These are phyloP conservation scores for Watsonalla cultraria DNA, from an alignment of 2,888 invertebrate genomes.

Conservation along the genomic window DNA sequence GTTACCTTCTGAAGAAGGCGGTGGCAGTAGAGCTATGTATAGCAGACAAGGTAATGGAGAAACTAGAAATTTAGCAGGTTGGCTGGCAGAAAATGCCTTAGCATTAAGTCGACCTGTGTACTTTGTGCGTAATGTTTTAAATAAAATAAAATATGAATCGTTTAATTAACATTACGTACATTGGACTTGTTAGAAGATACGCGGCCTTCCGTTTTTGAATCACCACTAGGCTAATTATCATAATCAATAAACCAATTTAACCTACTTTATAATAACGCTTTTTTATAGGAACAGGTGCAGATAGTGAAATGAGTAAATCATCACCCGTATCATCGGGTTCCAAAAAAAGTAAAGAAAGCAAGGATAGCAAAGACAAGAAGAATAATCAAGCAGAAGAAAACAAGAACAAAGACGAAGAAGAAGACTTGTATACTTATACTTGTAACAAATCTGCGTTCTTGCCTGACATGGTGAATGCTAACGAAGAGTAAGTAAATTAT, in stretches of 20 bases:
- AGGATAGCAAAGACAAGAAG: conserved; percentile 83
- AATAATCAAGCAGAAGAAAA: conserved; percentile 66
- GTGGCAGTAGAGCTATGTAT: conserved; percentile 91
- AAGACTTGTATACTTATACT: conserved; percentile 81
- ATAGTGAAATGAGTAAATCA: conserved; percentile 88
- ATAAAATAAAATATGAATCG: too few species aligned
- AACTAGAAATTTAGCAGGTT: too few species aligned
- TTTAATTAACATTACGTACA: too few species aligned
- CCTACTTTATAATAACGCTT: not conserved
- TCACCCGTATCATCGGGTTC: conserved; percentile 82
- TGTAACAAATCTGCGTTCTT: conserved; percentile 85
- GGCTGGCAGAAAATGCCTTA: too few species aligned
- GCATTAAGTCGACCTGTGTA: too few species aligned
- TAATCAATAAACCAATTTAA: not conserved
- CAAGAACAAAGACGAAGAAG: conserved; percentile 80
- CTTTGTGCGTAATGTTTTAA: too few species aligned
- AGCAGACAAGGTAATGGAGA: conserved; percentile 81
- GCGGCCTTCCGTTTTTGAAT: too few species aligned
- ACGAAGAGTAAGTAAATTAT: conserved; percentile 80
- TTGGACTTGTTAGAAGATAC: too few species aligned
- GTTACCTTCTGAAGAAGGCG: conserved; percentile 93
- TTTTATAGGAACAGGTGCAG: conserved; percentile 78
- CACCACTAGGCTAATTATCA: not conserved
- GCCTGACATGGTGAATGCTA: conserved; percentile 83
- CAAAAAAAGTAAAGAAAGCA: conserved; percentile 88